A percentile compares a stretch with the other conserved stretches of the same genome.
phyloP scores from a whole-genome alignment of 2,888 invertebrate genomes.

The Agrochola lychnidis region DNA sequence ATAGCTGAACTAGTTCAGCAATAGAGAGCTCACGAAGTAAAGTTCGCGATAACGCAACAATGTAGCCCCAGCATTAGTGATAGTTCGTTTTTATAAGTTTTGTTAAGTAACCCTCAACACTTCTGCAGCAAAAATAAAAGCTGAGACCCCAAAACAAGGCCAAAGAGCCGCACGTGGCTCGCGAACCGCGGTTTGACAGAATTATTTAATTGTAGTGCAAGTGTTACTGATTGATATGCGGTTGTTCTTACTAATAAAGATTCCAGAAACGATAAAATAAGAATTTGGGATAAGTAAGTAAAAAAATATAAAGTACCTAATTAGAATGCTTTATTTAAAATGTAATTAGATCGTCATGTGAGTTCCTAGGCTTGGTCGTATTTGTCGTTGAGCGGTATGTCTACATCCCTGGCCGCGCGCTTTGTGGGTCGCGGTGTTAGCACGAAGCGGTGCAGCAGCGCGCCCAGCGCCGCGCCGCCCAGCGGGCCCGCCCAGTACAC shows the following conservation, averaged over 20 bases:
- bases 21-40: too few species aligned
- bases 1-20: too few species aligned
- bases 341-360: neutral
- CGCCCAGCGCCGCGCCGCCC: slow-evolving; percentile 78
- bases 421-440: slow-evolving; percentile 79
- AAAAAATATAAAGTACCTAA: neutral
- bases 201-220: too few species aligned
- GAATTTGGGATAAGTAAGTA: neutral
- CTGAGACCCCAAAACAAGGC: too few species aligned
- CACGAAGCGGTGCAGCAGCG: slow-evolving; percentile 80
- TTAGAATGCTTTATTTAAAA: slow-evolving; percentile 12
- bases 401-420: slow-evolving; percentile 84
- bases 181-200: too few species aligned
- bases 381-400: slow-evolving; percentile 90
- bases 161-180: too few species aligned
- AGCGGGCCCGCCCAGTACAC: slow-evolving; percentile 89
- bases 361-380: slow-evolving; percentile 48
- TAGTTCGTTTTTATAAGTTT: too few species aligned
- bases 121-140: too few species aligned
- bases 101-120: too few species aligned
- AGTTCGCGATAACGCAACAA: too few species aligned
- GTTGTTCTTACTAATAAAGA: too few species aligned
- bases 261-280: neutral
- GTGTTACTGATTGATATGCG: neutral
- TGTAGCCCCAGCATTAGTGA: too few species aligned